Conservation (phyloP, 2,113 vertebrate species). For the Oreochromis tanganicae region DNA sequence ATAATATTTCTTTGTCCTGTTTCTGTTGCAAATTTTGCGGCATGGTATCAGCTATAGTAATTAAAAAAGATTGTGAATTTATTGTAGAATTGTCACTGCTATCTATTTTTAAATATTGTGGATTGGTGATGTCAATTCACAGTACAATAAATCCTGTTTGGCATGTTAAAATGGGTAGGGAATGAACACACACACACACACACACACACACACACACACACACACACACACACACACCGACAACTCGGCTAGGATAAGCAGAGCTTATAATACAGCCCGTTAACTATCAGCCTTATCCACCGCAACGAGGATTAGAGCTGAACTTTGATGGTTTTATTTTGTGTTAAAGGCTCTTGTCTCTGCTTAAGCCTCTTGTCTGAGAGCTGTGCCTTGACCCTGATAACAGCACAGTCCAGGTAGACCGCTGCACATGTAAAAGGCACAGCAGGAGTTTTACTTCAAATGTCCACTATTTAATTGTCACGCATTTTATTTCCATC, state of each 20-base stretch:
- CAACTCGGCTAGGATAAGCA: background rate
- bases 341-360: constrained; percentile 61
- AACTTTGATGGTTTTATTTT: constrained; percentile 64
- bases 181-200: background rate
- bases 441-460: background rate
- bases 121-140: background rate
- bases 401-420: constrained; percentile 33
- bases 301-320: constrained; percentile 54
- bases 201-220: background rate
- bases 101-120: background rate
- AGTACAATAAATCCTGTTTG: background rate
- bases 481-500: background rate
- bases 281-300: constrained; percentile 32
- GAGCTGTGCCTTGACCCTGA: constrained; percentile 56
- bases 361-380: constrained; percentile 67
- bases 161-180: background rate
- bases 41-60: background rate
- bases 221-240: background rate
- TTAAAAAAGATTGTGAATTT: background rate
- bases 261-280: constrained; percentile 9
- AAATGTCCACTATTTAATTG: constrained; percentile 11
- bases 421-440: background rate
- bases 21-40: background rate
- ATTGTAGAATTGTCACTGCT: background rate
- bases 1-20: background rate